A percentile compares a stretch with the other conserved stretches of the same genome.
Evolutionary conservation across 92 coral and sea anemone genomes (phyloP).

Genomic region (Diadumene lineata): DNA sequence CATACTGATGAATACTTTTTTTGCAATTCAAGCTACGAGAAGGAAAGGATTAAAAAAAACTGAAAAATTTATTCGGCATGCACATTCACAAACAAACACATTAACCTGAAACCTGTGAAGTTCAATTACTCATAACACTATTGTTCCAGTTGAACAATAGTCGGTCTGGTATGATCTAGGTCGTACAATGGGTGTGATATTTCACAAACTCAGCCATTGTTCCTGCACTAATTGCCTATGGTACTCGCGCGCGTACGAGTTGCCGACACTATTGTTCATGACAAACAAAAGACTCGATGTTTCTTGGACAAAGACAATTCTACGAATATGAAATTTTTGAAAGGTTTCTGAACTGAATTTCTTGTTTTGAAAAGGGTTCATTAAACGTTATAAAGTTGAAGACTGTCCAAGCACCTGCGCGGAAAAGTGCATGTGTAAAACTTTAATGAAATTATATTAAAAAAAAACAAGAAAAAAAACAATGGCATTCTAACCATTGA

Average conservation of each 20-base stretch:
- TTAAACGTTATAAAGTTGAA: no score
- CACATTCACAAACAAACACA: no score
- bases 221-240: background rate
- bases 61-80: no score
- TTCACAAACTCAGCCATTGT: background rate
- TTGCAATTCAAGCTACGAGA: no score
- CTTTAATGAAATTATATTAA: no score
- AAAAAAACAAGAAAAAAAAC: no score
- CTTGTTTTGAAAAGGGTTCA: background rate
- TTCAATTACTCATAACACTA: background rate
- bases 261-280: background rate
- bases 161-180: background rate
- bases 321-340: no score
- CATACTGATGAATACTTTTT: no score
- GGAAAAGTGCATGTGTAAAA: no score
- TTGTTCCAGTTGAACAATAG: background rate
- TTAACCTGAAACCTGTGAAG: background rate
- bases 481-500: no score
- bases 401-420: no score
- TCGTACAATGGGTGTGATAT: background rate
- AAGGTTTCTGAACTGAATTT: background rate
- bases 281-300: background rate
- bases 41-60: no score
- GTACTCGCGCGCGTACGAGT: background rate
- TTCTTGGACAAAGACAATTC: background rate